Evolutionary conservation across 2,113 vertebrate species (phyloP), one percentile per base, ranked within the genome.

Genomic region (Corydoras maculifer): DNA sequence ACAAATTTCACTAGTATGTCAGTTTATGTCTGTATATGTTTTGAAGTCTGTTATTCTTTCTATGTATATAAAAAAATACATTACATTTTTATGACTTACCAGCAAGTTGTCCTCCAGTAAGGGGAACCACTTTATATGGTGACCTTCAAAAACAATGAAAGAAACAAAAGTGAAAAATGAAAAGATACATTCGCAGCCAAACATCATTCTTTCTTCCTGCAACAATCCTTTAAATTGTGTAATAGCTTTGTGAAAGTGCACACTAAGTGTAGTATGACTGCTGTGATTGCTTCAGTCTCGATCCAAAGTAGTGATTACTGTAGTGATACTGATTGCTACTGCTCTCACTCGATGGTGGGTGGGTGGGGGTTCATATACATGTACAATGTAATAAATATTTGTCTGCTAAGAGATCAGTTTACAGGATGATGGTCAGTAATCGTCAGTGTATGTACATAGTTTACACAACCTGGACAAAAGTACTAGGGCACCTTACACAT

Each of bases 61-160:
- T 25, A 25, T 25, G 18, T 25, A 25, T 25, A 25, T 25, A 25
- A 25, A 25, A 25, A 25, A 25, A 25, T 43, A 43, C 7, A 5
- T 43, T 4, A 43, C 35, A 14, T 14, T 53, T 48, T 65, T 10
- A 61, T 63, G 58, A 82, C 85, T 87, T 89, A 97, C 94, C 94
- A 69, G 90, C 88, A 4, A 91, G 84, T 31, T 91, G 92, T 78
- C 87, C 92, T 65, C 88, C 78, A 25, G 85, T 74, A 70, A 92
- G 82, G 0, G 92, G 91, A 74, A 94, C 88, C 80, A 95, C 91
- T 86, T 89, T 87, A 86, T 95, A 97, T 0, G 93, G 94, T 50
- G 89, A 93, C 79, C 94, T 96, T 86, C 13, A 91, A 87, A 91
- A 87, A 91, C 58, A 86, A 68, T 32, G 82, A 15, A 43, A 70